Percentiles rank a stretch among this genome's conserved stretches.
phyloP scores from a whole-genome alignment of 2,797 vertebrate species.

The Pagetopsis macropterus region DNA sequence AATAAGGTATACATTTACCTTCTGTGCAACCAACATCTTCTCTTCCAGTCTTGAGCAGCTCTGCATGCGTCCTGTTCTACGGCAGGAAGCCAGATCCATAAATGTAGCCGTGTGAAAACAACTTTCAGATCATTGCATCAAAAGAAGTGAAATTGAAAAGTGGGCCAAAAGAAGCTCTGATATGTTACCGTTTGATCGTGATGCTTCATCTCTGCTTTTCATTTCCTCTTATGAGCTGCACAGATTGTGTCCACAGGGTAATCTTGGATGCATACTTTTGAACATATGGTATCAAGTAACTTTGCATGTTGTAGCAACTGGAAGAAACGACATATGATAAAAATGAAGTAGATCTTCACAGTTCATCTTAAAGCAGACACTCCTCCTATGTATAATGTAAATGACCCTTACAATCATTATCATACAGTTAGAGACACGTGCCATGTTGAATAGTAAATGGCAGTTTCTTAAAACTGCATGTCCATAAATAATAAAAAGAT shows the following conservation, averaged over 20 bases:
- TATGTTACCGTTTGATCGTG: constrained; percentile 63
- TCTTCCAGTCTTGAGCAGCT: not conserved
- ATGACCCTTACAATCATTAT: not conserved
- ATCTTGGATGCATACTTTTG: constrained; percentile 63
- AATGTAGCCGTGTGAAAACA: constrained; percentile 32
- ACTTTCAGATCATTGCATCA: constrained; percentile 62
- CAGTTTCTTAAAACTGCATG: not conserved
- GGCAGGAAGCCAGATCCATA: not conserved
- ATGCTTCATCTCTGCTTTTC: constrained; percentile 62
- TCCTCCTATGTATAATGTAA: not conserved
- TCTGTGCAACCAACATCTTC: not conserved
- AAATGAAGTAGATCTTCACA: constrained; percentile 8
- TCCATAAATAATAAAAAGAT: constrained; percentile 1
- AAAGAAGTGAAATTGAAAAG: constrained; percentile 60
- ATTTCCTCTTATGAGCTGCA: constrained; percentile 60
- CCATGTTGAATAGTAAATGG: not conserved
- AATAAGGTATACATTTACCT: not conserved
- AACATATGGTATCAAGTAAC: constrained; percentile 52
- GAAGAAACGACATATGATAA: constrained; percentile 17
- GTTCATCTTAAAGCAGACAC: constrained; percentile 3
- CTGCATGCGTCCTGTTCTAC: not conserved
- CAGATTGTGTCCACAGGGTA: constrained; percentile 70
- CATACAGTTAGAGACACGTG: not conserved
- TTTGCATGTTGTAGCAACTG: constrained; percentile 29
- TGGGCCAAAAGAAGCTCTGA: constrained; percentile 65